phyloP scores from a whole-genome alignment of 2,797 vertebrate species.

The Ceryle rudis region DNA sequence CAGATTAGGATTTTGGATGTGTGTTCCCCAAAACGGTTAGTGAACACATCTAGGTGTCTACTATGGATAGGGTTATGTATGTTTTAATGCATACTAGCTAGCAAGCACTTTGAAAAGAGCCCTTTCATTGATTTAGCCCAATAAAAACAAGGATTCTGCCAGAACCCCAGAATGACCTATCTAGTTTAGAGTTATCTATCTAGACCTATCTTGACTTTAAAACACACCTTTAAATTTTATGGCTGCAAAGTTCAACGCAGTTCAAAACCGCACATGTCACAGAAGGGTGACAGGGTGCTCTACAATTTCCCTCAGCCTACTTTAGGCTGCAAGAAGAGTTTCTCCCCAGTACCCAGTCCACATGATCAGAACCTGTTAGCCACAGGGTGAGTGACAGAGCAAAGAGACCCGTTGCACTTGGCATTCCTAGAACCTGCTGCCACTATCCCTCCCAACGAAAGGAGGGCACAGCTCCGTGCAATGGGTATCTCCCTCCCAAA shows the following conservation, averaged over 20 bases:
- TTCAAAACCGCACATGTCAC: neutral
- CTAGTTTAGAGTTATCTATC: neutral
- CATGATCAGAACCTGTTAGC: neutral
- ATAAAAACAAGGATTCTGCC: neutral
- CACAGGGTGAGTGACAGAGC: neutral
- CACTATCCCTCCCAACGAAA: neutral
- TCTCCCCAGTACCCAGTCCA: neutral
- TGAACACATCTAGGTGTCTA: rapidly evolving
- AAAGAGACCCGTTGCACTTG: neutral
- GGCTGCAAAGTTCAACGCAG: neutral
- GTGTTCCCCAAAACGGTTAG: neutral
- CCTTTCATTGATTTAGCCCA: neutral
- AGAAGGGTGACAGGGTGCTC: neutral
- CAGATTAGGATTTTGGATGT: neutral
- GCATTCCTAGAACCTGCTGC: neutral
- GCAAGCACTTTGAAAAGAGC: neutral
- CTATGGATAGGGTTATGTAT: neutral
- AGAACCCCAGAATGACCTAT: neutral
- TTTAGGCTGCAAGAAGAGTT: neutral
- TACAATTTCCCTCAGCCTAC: neutral
- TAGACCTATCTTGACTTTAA: neutral
- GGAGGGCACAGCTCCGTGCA: neutral
- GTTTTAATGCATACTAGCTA: neutral
- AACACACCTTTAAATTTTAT: neutral
- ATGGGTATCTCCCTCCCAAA: neutral